Base-by-base conservation (phyloP, 2,797 vertebrate species). In the Pteronotus mesoamericanus region DNA sequence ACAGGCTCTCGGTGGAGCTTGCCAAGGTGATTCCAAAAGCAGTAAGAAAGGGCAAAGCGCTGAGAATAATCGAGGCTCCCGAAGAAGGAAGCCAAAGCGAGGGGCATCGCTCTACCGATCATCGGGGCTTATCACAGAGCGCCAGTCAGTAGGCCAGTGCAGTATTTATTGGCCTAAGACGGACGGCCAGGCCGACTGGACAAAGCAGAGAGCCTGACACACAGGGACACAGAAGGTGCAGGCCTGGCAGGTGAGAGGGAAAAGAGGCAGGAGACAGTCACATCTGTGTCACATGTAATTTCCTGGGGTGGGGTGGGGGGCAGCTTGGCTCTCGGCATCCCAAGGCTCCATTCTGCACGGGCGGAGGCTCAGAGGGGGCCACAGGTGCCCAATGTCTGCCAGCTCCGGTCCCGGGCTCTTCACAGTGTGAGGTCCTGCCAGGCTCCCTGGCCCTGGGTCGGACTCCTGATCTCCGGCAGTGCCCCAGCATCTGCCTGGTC, bases 221-320 rank as follows among this genome's bases (percentile, higher is more conserved):
- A 0, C 14, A n/a, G 2, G 32, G 29, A 7, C 2, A 26, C 0
- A 2, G 55, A 57, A 44, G 72, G 46, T 0, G 0, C 24, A 24
- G 42, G 19, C 0, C 0, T 14, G 68, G 51, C 78, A 24, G 48
- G 21, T 61, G 10, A 3, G 59, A 66, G 66, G 74, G 44, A 29
- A 10, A 11, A 55, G 24, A 29, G 59, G 46, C n/a, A 7, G 72
- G 6, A 14, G 39, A 7, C 21, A 6, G 46, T 77, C 29, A 5
- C 5, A 6, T n/a, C 6, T 19, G 61, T 26, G 57, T n/a, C 86
- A 12, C 3, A 0, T 6, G 57, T 14, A 1, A 0, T n/a, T 42
- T 48, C 71, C n/a, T 3, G 9, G n/a, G n/a, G n/a, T n/a, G n/a
- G n/a, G n/a, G n/a, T n/a, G n/a, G 55, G 34, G n/a, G 3, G 61